Evolutionary conservation across 2,888 invertebrate genomes (phyloP).

Genomic region (Andricus curvator): DNA sequence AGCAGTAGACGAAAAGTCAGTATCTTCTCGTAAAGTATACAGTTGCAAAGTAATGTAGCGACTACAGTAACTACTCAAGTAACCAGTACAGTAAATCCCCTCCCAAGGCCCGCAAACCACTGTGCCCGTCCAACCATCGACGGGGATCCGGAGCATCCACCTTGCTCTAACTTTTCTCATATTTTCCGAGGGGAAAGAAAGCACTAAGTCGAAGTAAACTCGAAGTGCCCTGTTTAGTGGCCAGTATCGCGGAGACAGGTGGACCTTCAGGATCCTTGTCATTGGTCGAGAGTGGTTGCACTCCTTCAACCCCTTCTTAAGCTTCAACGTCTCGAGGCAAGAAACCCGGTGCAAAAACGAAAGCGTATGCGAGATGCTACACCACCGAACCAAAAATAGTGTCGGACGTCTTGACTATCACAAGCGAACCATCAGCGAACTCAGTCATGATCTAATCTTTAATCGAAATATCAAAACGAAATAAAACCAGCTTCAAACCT

Average conservation of each 20-base stretch:
- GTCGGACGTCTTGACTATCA: not conserved
- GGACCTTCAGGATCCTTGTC: constrained; percentile 22
- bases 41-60: constrained; percentile 42
- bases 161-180: constrained; percentile 19
- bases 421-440: not conserved
- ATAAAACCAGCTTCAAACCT: not conserved
- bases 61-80: constrained; percentile 33
- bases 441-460: not conserved
- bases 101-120: constrained; percentile 38
- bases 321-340: constrained; percentile 45
- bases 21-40: constrained; percentile 57
- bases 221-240: constrained; percentile 21
- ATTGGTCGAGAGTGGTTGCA: constrained; percentile 34
- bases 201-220: constrained; percentile 1
- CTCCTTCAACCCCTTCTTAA: constrained; percentile 32
- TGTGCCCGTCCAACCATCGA: constrained; percentile 26
- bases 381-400: constrained; percentile 20
- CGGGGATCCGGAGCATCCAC: constrained; percentile 34
- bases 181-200: not conserved
- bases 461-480: not conserved
- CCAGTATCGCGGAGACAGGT: constrained; percentile 25
- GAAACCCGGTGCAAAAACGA: constrained; percentile 44
- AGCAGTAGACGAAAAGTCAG: constrained; percentile 73
- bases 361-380: constrained; percentile 32
- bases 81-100: constrained; percentile 25